Percentiles rank a stretch among this genome's conserved stretches.
phyloP scores from a whole-genome alignment of 53 echinoderm and acorn worm genomes.

The Holothuria leucospilota region DNA sequence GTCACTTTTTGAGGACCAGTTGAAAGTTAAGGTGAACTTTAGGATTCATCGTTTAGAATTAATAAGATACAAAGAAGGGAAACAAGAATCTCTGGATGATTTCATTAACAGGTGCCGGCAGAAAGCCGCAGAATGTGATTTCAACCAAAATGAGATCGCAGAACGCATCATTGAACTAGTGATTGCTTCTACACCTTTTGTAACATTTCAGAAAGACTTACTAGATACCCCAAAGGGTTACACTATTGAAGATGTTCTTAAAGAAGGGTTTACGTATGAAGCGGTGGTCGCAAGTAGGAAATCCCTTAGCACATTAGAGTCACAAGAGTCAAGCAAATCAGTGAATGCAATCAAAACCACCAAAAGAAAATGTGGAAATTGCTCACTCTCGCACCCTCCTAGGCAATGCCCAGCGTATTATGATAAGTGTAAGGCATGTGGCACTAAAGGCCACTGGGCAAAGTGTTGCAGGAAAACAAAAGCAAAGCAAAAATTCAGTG shows the following conservation, averaged over 20 bases:
- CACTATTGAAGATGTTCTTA: too few species aligned
- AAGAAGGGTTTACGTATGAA: too few species aligned
- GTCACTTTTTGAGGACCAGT: too few species aligned
- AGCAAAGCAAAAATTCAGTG: too few species aligned
- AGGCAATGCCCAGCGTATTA: constrained; percentile 68
- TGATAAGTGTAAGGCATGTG: constrained; percentile 66
- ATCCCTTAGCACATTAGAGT: constrained; percentile 23
- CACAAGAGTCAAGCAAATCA: background rate
- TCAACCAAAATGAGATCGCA: constrained; percentile 36
- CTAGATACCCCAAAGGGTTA: too few species aligned
- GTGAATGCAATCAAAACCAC: constrained; percentile 30
- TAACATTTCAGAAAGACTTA: too few species aligned
- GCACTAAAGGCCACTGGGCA: constrained; percentile 61
- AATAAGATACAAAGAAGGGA: constrained; percentile 50
- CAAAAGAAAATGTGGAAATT: constrained; percentile 52
- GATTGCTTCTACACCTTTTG: constrained; percentile 62
- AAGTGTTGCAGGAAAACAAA: too few species aligned
- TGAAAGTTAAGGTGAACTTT: constrained; percentile 66
- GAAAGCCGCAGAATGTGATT: constrained; percentile 62
- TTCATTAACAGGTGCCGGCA: constrained; percentile 65
- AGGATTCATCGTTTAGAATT: constrained; percentile 58
- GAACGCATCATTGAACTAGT: constrained; percentile 69
- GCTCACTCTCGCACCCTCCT: constrained; percentile 46
- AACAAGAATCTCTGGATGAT: constrained; percentile 57
- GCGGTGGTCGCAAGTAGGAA: constrained; percentile 55